A percentile compares a stretch with the other conserved stretches of the same genome.
Evolutionary conservation across 2,888 invertebrate genomes (phyloP).

Genomic region (Cheilosia grossa): DNA sequence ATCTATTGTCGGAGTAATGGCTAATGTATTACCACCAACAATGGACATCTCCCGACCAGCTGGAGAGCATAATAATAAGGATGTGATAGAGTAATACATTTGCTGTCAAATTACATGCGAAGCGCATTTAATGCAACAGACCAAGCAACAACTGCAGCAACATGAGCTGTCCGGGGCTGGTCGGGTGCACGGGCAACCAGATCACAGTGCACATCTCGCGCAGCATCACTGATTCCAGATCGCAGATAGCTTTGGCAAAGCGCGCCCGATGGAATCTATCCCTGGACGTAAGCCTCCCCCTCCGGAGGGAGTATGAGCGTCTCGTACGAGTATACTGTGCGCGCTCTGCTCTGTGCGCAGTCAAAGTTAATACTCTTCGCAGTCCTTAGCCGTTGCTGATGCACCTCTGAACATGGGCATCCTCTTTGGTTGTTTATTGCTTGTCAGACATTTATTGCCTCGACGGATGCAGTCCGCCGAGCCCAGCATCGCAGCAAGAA

Average conservation of each 20-base stretch:
- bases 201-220: slow-evolving; percentile 64
- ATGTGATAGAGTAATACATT: slow-evolving; percentile 78
- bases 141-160: slow-evolving; percentile 60
- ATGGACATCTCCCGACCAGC: slow-evolving; percentile 74
- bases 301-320: slow-evolving; percentile 2
- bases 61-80: slow-evolving; percentile 75
- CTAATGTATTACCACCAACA: slow-evolving; percentile 75
- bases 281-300: slow-evolving; percentile 26
- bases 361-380: slow-evolving; percentile 34
- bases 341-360: neutral
- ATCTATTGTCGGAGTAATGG: slow-evolving; percentile 75
- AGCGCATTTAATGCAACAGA: slow-evolving; percentile 74
- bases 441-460: slow-evolving; percentile 77
- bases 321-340: too few relatives aligned
- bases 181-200: slow-evolving; percentile 47
- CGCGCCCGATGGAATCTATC: slow-evolving; percentile 73
- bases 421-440: slow-evolving; percentile 76
- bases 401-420: slow-evolving; percentile 75
- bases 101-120: slow-evolving; percentile 78
- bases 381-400: slow-evolving; percentile 62
- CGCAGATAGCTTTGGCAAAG: slow-evolving; percentile 72
- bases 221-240: slow-evolving; percentile 71
- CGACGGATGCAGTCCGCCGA: slow-evolving; percentile 67
- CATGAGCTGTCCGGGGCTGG: slow-evolving; percentile 51
- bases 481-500: slow-evolving; percentile 36